phyloP scores from a whole-genome alignment of 2,888 invertebrate genomes.

The Harmothoe impar region DNA sequence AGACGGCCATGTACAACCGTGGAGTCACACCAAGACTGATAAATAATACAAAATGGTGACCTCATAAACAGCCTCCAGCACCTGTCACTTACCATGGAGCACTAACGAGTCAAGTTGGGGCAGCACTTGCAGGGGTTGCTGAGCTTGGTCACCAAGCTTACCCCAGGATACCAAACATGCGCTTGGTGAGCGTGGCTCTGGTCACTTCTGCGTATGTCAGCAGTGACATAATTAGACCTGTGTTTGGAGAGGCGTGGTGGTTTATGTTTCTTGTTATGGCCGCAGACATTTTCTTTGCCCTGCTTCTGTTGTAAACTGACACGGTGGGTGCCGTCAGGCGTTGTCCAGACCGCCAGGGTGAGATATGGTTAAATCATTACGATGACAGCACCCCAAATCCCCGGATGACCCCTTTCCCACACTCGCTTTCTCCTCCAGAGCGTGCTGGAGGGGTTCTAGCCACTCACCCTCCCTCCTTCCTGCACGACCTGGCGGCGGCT shows the following conservation, averaged over 20 bases:
- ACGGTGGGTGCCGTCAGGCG: neutral
- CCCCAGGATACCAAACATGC: neutral
- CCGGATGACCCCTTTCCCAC: neutral
- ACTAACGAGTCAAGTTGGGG: too few species aligned
- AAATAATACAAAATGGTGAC: too few species aligned
- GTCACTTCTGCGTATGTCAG: neutral
- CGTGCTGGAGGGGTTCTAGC: neutral
- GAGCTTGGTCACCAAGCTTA: too few species aligned
- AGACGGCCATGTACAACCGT: too few species aligned
- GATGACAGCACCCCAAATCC: conserved; percentile 13
- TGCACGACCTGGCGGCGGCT: neutral
- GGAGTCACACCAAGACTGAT: too few species aligned
- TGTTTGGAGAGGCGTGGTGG: neutral
- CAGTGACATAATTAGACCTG: neutral
- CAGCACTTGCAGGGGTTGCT: too few species aligned
- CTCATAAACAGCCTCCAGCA: too few species aligned
- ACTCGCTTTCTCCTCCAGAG: neutral
- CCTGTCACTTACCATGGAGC: too few species aligned
- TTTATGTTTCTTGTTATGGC: neutral
- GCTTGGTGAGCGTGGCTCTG: neutral
- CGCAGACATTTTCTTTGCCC: neutral
- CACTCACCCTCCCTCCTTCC: neutral
- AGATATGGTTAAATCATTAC: conserved; percentile 55
- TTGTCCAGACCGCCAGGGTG: conserved; percentile 20
- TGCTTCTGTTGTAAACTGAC: neutral